phyloP scores from a whole-genome alignment of 2,888 invertebrate species.

The Adelphocoris suturalis region DNA sequence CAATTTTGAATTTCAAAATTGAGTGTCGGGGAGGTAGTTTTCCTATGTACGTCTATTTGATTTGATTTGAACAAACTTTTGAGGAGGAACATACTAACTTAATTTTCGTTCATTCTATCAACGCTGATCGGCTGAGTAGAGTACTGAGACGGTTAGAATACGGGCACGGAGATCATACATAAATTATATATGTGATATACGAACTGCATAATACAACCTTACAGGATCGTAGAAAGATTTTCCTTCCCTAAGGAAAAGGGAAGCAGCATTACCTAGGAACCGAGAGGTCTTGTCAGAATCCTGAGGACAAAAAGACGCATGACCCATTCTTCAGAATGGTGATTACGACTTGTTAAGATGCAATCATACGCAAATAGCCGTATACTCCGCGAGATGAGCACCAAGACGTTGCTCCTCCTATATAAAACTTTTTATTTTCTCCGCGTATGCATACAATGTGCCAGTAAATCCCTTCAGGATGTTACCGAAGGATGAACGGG shows the following conservation, averaged over 20 bases:
- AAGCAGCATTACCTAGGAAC: not conserved
- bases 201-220: not conserved
- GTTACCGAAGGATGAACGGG: conserved; percentile 1
- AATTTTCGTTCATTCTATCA: too few relatives aligned
- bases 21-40: too few relatives aligned
- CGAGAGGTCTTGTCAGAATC: not conserved
- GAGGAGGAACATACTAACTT: too few relatives aligned
- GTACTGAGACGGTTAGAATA: too few relatives aligned
- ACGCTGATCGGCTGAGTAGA: too few relatives aligned
- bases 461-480: conserved; percentile 51
- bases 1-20: too few relatives aligned
- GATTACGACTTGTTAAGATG: conserved; percentile 60
- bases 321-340: conserved; percentile 20
- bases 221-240: not conserved
- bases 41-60: too few relatives aligned
- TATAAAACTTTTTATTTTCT: conserved; percentile 12
- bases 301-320: conserved; percentile 1
- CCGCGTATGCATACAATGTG: conserved; percentile 52
- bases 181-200: too few relatives aligned
- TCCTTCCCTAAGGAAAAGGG: not conserved
- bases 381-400: not conserved
- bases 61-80: too few relatives aligned
- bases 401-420: not conserved
- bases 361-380: conserved; percentile 56
- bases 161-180: too few relatives aligned